Percentiles rank a stretch among this genome's conserved stretches.
Evolutionary conservation across 2,797 vertebrate genomes (phyloP).

Genomic region (Leucoraja ocellata): DNA sequence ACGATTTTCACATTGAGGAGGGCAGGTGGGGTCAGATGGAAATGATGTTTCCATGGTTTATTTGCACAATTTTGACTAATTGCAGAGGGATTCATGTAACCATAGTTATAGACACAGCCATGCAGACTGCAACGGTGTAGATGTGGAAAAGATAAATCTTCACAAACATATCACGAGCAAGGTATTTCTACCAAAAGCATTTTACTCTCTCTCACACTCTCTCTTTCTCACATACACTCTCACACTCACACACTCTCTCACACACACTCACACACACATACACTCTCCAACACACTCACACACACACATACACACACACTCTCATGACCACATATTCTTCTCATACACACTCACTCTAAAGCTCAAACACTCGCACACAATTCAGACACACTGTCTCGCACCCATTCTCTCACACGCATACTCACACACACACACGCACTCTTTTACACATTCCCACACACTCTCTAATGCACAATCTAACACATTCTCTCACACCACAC

Average conservation of each 20-base stretch:
- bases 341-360: constrained; percentile 37
- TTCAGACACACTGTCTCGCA: constrained; percentile 44
- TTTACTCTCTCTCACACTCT: no score
- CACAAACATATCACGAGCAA: constrained; percentile 55
- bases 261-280: no score
- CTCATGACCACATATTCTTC: constrained; percentile 42
- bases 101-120: neutral
- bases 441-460: constrained; percentile 44
- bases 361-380: constrained; percentile 44
- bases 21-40: neutral
- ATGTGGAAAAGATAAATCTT: constrained; percentile 44
- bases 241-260: no score
- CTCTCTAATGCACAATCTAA: constrained; percentile 47
- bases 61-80: neutral
- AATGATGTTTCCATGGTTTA: constrained; percentile 38
- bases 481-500: constrained; percentile 40
- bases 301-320: constrained; percentile 38
- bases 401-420: constrained; percentile 38
- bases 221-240: no score
- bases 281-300: no score
- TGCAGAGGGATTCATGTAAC: neutral
- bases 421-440: constrained; percentile 33
- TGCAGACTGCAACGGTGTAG: neutral
- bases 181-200: constrained; percentile 59
- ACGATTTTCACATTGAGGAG: neutral